Conservation (phyloP, 2,113 vertebrate genomes). For the Sorex fumeus region DNA sequence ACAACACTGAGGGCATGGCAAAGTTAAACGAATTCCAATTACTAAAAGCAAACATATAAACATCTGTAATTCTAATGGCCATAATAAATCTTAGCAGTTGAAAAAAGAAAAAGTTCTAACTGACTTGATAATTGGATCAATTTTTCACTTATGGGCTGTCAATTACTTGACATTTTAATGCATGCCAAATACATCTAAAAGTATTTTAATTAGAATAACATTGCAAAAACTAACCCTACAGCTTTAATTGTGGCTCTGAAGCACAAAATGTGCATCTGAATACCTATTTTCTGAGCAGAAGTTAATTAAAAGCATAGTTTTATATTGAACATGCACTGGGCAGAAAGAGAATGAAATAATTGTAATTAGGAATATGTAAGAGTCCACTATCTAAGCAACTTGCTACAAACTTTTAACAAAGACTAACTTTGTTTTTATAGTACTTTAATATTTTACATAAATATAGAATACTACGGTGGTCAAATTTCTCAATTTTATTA, state of each 20-base stretch:
- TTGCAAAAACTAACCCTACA: constrained; percentile 80
- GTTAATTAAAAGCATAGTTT: constrained; percentile 88
- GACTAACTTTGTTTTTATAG: constrained; percentile 53
- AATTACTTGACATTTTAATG: constrained; percentile 87
- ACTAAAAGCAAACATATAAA: constrained; percentile 85
- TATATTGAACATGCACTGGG: constrained; percentile 58
- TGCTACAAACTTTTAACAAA: constrained; percentile 50
- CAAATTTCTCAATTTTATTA: neutral
- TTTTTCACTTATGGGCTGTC: constrained; percentile 88
- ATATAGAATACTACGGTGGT: neutral
- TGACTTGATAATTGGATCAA: constrained; percentile 88
- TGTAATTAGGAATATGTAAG: constrained; percentile 69
- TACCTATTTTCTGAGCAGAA: constrained; percentile 86
- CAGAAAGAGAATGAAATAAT: constrained; percentile 72
- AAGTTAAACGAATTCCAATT: constrained; percentile 87
- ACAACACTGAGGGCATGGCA: constrained; percentile 73
- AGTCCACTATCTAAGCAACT: constrained; percentile 47
- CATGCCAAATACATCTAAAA: constrained; percentile 83
- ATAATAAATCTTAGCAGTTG: constrained; percentile 85
- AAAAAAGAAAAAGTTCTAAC: constrained; percentile 50
- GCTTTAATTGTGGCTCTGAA: constrained; percentile 84
- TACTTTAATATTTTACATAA: neutral
- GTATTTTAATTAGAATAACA: constrained; percentile 87
- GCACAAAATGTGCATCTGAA: constrained; percentile 80
- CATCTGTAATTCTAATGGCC: constrained; percentile 88